Percentiles rank a stretch among this genome's conserved stretches.
Evolutionary conservation across 2,797 vertebrate genomes (phyloP).

Genomic region (Hyperoplus immaculatus): DNA sequence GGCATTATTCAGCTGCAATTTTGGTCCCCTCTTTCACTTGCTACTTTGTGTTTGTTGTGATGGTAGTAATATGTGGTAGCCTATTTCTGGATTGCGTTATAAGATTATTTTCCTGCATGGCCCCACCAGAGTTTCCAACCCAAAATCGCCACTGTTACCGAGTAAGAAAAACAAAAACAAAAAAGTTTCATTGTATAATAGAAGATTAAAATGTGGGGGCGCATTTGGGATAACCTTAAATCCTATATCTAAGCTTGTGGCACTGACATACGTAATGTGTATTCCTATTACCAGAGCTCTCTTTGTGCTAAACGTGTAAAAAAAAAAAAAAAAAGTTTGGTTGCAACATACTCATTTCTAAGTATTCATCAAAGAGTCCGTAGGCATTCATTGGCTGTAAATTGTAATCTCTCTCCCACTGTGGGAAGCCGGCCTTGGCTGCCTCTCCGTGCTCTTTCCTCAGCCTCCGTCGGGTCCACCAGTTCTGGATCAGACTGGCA

Average conservation of each 20-base stretch:
- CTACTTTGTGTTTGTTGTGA: no score
- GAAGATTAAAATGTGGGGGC: constrained; percentile 38
- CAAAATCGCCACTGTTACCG: no score
- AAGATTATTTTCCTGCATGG: no score
- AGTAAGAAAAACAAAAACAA: constrained; percentile 24
- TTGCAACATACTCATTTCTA: constrained; percentile 93
- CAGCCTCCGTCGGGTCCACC: constrained; percentile 93
- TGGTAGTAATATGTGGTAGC: no score
- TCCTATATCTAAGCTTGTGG: constrained; percentile 17
- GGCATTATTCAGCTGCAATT: no score
- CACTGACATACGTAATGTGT: neutral
- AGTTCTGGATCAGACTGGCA: constrained; percentile 92
- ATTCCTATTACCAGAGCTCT: neutral
- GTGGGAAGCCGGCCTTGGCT: constrained; percentile 89
- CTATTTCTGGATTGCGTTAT: no score
- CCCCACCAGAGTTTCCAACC: no score
- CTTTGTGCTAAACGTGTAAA: neutral
- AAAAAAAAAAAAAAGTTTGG: neutral
- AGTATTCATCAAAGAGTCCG: constrained; percentile 94
- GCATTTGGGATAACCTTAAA: constrained; percentile 11
- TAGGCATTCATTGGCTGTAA: constrained; percentile 95
- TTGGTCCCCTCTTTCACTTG: no score
- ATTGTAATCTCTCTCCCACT: constrained; percentile 95
- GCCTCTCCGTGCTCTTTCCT: constrained; percentile 87
- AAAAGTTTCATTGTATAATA: neutral